Evolutionary conservation across 2,888 invertebrate genomes (phyloP).

Genomic region (Drosophila maculinotata): DNA sequence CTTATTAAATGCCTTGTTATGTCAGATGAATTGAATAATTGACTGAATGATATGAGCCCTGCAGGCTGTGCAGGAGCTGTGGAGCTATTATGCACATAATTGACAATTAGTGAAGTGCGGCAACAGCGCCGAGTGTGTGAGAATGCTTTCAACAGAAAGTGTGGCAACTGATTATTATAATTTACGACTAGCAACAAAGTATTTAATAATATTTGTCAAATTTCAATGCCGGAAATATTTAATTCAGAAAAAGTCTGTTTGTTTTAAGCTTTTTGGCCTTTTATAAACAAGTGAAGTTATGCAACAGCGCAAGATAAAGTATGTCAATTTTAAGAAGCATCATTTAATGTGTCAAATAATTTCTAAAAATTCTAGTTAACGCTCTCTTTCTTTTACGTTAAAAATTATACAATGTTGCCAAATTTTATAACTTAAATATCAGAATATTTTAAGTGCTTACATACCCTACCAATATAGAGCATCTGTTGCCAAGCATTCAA

Average conservation of each 20-base stretch:
- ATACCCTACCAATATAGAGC: not conserved
- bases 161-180: not conserved
- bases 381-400: too few relatives aligned
- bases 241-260: too few relatives aligned
- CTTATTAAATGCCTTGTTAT: constrained; percentile 55
- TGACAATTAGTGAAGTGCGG: constrained; percentile 17
- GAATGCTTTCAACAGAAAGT: not conserved
- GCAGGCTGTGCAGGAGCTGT: not conserved
- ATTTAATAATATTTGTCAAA: too few relatives aligned
- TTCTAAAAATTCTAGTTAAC: too few relatives aligned
- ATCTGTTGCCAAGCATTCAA: not conserved
- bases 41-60: constrained; percentile 14
- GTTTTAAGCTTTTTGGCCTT: too few relatives aligned
- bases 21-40: constrained; percentile 21
- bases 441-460: not conserved
- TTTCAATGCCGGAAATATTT: too few relatives aligned
- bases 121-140: constrained; percentile 8
- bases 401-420: too few relatives aligned
- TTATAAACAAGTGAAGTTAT: too few relatives aligned
- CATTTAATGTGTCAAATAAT: too few relatives aligned
- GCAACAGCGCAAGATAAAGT: too few relatives aligned
- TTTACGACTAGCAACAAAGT: not conserved
- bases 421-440: too few relatives aligned
- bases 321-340: too few relatives aligned
- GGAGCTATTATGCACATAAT: constrained; percentile 13